Evolutionary conservation across 2,888 invertebrate species (phyloP).

Genomic region (Chrysopilus asiliformis): DNA sequence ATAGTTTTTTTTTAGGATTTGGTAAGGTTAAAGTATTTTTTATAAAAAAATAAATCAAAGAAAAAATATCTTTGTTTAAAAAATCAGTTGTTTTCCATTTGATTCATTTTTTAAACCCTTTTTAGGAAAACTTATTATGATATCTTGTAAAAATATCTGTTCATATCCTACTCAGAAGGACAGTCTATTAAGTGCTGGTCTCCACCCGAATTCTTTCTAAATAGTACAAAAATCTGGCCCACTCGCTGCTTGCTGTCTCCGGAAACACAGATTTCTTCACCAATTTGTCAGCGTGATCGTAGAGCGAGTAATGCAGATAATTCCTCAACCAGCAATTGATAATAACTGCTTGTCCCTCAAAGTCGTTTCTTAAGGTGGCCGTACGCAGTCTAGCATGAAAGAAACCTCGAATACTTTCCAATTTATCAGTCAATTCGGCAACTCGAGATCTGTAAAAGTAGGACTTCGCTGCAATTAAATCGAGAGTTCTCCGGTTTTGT

Average conservation of each 20-base stretch:
- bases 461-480: slow-evolving; percentile 88
- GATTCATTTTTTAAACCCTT: too few relatives aligned
- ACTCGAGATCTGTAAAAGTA: slow-evolving; percentile 91
- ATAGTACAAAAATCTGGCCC: slow-evolving; percentile 95
- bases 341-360: slow-evolving; percentile 92
- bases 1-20: not conserved
- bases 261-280: slow-evolving; percentile 95
- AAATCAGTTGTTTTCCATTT: too few relatives aligned
- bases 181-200: too few relatives aligned
- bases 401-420: slow-evolving; percentile 74
- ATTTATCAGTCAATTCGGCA: slow-evolving; percentile 76
- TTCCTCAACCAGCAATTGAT: slow-evolving; percentile 91
- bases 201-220: slow-evolving; percentile 91
- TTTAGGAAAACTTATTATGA: too few relatives aligned
- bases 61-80: too few relatives aligned
- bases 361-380: slow-evolving; percentile 89
- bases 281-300: slow-evolving; percentile 94
- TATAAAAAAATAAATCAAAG: too few relatives aligned
- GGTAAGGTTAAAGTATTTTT: too few relatives aligned
- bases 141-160: too few relatives aligned
- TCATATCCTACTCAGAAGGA: too few relatives aligned
- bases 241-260: slow-evolving; percentile 94
- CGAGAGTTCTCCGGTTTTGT: slow-evolving; percentile 84
- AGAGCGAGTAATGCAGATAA: slow-evolving; percentile 88
- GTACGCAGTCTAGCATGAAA: slow-evolving; percentile 86